Conservation (phyloP, 2,797 vertebrate genomes). For the Pelochelys cantorii region DNA sequence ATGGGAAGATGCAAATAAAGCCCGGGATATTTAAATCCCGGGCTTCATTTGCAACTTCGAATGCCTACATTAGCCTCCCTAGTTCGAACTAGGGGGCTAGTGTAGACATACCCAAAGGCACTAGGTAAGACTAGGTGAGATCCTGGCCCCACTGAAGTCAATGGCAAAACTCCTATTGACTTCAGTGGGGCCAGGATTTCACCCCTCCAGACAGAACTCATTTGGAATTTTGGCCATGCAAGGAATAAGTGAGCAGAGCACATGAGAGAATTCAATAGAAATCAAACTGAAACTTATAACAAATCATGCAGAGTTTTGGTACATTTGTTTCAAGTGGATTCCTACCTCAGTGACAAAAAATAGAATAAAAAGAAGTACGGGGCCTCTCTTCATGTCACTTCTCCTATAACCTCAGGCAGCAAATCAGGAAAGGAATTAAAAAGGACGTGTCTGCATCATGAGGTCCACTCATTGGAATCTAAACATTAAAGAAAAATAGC, state of each 20-base stretch:
- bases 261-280: neutral
- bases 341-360: neutral
- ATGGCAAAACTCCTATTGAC: neutral
- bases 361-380: neutral
- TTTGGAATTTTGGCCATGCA: neutral
- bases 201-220: rapidly evolving
- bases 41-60: too few species aligned
- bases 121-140: neutral
- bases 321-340: neutral
- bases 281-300: neutral
- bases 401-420: neutral
- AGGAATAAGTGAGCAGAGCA: neutral
- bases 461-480: rapidly evolving
- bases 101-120: too few species aligned
- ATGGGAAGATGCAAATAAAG: too few species aligned
- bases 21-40: too few species aligned
- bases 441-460: neutral
- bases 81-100: too few species aligned
- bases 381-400: neutral
- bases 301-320: neutral
- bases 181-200: rapidly evolving
- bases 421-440: neutral
- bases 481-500: rapidly evolving
- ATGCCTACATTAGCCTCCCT: too few species aligned
- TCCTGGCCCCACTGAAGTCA: neutral